These are phyloP conservation scores for Pardalotus punctatus DNA, from an alignment of 2,113 vertebrate species.

Conservation along the genomic window DNA sequence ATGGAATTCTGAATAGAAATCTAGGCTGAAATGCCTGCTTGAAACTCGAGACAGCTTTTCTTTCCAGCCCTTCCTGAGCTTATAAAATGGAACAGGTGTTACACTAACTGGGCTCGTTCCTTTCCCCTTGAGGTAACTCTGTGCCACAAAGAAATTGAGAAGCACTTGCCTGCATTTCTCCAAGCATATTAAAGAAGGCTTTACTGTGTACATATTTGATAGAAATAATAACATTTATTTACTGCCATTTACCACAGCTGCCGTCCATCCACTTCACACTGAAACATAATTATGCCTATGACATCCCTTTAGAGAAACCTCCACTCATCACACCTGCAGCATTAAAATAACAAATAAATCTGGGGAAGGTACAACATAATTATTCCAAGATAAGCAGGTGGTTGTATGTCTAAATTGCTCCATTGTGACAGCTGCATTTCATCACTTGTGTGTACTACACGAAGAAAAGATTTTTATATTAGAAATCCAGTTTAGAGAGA, in stretches of 20 bases:
- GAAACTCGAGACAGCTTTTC: constrained; percentile 31
- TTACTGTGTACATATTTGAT: neutral
- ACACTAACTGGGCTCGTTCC: neutral
- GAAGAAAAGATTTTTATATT: neutral
- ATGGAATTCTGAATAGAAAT: neutral
- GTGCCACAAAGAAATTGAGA: neutral
- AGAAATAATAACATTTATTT: neutral
- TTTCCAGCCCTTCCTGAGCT: neutral
- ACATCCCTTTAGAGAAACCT: neutral
- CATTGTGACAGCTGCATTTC: neutral
- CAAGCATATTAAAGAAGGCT: neutral
- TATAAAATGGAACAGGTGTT: constrained; percentile 19
- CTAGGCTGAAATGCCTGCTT: neutral
- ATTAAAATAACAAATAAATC: neutral
- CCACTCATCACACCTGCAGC: neutral
- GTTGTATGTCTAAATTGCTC: neutral
- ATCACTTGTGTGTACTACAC: neutral
- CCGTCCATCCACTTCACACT: neutral
- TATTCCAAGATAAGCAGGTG: neutral
- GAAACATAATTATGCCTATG: neutral
- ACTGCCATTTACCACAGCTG: neutral
- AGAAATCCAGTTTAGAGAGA: neutral
- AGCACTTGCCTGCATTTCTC: neutral
- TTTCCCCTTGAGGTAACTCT: neutral
- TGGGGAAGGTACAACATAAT: neutral